phyloP scores from a whole-genome alignment of 2,888 invertebrate genomes.

The Pomacea canaliculata region DNA sequence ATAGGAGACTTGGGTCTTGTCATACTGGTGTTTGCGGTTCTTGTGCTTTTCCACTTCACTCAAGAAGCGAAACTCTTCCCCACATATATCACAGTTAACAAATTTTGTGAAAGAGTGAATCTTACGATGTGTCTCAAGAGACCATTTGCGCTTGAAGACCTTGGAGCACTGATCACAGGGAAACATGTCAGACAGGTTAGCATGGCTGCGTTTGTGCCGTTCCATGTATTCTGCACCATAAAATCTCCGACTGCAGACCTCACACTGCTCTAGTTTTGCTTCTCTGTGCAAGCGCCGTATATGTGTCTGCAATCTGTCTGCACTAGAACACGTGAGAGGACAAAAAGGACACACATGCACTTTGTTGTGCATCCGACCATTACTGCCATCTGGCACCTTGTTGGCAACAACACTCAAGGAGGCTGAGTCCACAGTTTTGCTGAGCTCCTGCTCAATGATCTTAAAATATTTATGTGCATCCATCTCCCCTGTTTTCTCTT shows the following conservation, averaged over 20 bases:
- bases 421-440: background rate
- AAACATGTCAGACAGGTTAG: slow-evolving; percentile 22
- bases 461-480: slow-evolving; percentile 3
- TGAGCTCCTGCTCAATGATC: slow-evolving; percentile 11
- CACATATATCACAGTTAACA: slow-evolving; percentile 37
- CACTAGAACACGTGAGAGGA: slow-evolving; percentile 24
- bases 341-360: slow-evolving; percentile 33
- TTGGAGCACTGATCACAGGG: slow-evolving; percentile 37
- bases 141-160: slow-evolving; percentile 32
- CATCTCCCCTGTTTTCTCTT: background rate
- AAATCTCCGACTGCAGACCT: slow-evolving; percentile 25
- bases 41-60: slow-evolving; percentile 38
- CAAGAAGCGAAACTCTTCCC: slow-evolving; percentile 36
- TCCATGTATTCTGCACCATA: slow-evolving; percentile 30
- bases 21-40: slow-evolving; percentile 30
- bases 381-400: background rate
- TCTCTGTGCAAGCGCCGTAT: slow-evolving; percentile 26
- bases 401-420: background rate
- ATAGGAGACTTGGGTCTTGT: slow-evolving; percentile 26
- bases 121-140: slow-evolving; percentile 33
- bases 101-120: slow-evolving; percentile 37
- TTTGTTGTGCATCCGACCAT: slow-evolving; percentile 2
- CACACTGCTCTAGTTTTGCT: slow-evolving; percentile 29
- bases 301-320: slow-evolving; percentile 30
- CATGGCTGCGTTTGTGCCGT: slow-evolving; percentile 25